Conservation (phyloP, 2,113 vertebrate genomes). For the Otus sunia region DNA sequence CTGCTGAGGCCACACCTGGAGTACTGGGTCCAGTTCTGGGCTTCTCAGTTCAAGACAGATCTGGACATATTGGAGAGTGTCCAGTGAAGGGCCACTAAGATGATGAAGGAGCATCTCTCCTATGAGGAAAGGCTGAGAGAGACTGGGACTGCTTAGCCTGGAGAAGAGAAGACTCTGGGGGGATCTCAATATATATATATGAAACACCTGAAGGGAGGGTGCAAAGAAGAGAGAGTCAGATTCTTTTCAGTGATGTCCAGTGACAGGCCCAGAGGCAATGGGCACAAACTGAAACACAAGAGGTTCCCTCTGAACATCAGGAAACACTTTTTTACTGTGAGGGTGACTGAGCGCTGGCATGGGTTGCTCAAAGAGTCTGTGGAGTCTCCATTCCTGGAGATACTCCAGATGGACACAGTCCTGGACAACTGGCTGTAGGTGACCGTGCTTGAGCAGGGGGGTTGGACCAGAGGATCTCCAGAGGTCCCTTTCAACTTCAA, state of each 20-base stretch:
- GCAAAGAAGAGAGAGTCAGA: not conserved
- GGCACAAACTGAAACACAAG: not conserved
- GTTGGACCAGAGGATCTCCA: not conserved
- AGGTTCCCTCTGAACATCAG: not conserved
- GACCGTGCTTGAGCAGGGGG: not conserved
- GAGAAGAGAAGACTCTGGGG: not conserved
- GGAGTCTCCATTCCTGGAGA: not conserved
- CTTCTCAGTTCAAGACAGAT: not conserved
- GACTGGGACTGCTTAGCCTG: not conserved
- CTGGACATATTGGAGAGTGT: accelerated
- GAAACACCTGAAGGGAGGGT: not conserved
- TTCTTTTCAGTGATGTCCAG: not conserved
- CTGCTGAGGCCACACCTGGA: not conserved
- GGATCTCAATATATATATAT: not conserved
- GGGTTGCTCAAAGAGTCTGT: not conserved
- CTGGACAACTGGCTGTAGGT: not conserved
- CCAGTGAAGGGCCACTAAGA: not conserved
- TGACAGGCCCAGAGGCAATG: not conserved
- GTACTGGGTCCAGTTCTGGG: not conserved
- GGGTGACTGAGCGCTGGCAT: not conserved
- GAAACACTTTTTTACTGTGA: not conserved
- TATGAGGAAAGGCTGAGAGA: not conserved
- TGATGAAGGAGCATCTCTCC: not conserved
- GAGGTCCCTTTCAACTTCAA: not conserved
- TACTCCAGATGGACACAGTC: not conserved